Percentiles rank a stretch among this genome's conserved stretches.
These are phyloP conservation scores for Hemibagrus wyckioides DNA, from an alignment of 2,113 vertebrate genomes.

Conservation along the genomic window DNA sequence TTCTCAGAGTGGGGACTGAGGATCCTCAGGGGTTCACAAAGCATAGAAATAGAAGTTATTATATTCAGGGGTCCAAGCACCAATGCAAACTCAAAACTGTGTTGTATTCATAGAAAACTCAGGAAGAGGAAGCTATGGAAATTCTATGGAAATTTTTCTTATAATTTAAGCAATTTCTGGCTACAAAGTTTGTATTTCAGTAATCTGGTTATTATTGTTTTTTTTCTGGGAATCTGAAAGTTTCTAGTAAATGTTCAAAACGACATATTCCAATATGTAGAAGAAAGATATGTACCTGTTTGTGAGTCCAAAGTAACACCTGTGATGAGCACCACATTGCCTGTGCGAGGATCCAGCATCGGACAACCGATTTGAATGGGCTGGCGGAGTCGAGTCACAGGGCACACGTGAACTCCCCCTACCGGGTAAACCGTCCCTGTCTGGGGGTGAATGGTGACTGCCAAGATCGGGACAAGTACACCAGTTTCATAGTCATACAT, in stretches of 20 bases:
- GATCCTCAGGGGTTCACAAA: neutral
- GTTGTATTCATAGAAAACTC: neutral
- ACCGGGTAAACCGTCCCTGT: slow-evolving; percentile 79
- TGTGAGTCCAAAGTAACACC: slow-evolving; percentile 77
- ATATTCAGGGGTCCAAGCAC: neutral
- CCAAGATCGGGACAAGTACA: slow-evolving; percentile 83
- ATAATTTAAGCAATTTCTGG: neutral
- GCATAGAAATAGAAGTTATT: neutral
- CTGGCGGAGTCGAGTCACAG: slow-evolving; percentile 75
- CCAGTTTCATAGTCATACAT: slow-evolving; percentile 81
- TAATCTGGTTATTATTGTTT: neutral
- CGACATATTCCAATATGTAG: neutral
- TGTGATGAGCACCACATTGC: slow-evolving; percentile 75
- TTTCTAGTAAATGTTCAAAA: neutral
- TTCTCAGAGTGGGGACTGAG: neutral
- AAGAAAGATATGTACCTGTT: slow-evolving; percentile 68
- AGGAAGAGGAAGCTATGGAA: neutral
- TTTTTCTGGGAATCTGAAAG: neutral
- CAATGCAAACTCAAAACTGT: neutral
- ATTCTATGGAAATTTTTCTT: neutral
- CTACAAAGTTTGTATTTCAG: neutral
- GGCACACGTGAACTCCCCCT: slow-evolving; percentile 79
- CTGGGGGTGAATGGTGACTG: slow-evolving; percentile 81
- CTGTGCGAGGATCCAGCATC: slow-evolving; percentile 76
- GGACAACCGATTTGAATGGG: slow-evolving; percentile 83